These are phyloP conservation scores for Nebria ingens DNA, from an alignment of 1,140 invertebrate genomes.

Conservation along the genomic window DNA sequence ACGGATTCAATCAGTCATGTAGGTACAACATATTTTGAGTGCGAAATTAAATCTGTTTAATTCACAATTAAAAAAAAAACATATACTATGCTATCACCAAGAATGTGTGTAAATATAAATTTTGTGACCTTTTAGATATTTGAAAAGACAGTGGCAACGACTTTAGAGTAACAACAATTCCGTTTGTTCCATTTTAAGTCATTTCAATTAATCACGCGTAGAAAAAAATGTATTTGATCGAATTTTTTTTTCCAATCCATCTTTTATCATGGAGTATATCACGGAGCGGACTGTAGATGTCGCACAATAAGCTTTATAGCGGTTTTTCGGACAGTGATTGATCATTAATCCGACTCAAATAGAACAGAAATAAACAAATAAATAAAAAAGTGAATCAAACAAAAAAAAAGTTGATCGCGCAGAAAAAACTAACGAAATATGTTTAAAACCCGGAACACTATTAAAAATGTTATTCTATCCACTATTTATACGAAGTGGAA, in stretches of 20 bases:
- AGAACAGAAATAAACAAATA: background rate
- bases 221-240: background rate
- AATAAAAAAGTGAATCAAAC: background rate
- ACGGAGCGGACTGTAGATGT: background rate
- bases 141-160: background rate
- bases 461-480: background rate
- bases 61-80: too few species aligned
- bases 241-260: background rate
- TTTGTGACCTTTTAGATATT: too few species aligned
- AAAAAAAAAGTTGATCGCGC: background rate
- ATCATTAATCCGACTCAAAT: background rate
- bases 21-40: too few species aligned
- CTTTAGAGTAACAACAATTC: background rate
- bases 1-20: too few species aligned
- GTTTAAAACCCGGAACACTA: background rate
- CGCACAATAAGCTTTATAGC: background rate
- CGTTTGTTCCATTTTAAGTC: background rate
- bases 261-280: background rate
- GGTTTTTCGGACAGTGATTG: background rate
- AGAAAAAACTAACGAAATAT: background rate
- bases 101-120: too few species aligned
- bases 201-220: background rate
- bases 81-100: too few species aligned
- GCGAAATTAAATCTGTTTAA: too few species aligned
- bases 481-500: background rate